Conservation (phyloP, 2,797 vertebrate genomes). For the Tiaroga cobitis region DNA sequence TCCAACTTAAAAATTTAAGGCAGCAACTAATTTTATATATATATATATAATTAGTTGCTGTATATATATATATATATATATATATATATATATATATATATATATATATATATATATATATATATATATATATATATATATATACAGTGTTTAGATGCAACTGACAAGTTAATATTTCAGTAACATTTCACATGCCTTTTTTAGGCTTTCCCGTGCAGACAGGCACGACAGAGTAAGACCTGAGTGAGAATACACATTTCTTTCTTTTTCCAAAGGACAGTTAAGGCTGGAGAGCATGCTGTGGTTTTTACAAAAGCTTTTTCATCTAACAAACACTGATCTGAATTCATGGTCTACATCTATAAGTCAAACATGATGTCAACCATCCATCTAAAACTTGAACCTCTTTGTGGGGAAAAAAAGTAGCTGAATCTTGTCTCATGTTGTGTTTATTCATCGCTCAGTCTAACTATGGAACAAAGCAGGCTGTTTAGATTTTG, state of each 20-base stretch:
- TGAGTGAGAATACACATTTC: neutral
- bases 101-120: too few species aligned
- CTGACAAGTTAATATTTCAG: neutral
- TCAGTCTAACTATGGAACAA: neutral
- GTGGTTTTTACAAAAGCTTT: conserved; percentile 34
- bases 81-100: too few species aligned
- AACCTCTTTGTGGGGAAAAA: neutral
- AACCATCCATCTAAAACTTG: conserved; percentile 6
- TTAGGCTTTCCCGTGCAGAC: neutral
- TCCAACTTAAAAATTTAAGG: too few species aligned
- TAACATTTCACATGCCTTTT: conserved; percentile 2
- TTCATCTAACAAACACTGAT: conserved; percentile 29
- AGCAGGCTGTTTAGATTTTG: neutral
- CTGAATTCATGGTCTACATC: neutral
- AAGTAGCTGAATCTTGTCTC: neutral
- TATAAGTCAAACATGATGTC: conserved; percentile 12
- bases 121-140: too few species aligned
- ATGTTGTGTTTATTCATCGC: neutral
- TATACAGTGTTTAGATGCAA: neutral
- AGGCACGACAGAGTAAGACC: neutral
- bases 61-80: too few species aligned
- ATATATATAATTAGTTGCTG: too few species aligned
- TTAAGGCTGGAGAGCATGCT: conserved; percentile 20
- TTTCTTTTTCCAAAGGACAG: neutral
- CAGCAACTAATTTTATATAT: too few species aligned